Conservation (phyloP, 2,888 invertebrate genomes). For the Aphidius colemani region DNA sequence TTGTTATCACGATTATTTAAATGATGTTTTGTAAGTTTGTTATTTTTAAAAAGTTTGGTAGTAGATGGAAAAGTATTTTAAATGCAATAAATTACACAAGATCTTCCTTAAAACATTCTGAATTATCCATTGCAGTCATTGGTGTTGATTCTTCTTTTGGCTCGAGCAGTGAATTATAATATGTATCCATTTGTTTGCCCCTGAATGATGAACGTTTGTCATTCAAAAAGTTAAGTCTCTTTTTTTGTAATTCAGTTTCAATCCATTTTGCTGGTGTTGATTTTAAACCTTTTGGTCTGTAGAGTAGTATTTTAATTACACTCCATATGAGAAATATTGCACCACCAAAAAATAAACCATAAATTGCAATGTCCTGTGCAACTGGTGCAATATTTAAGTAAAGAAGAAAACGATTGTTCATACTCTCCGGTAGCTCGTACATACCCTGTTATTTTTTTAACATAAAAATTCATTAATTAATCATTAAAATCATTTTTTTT, state of each 20-base stretch:
- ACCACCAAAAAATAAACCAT: conserved; percentile 63
- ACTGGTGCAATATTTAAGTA: conserved; percentile 76
- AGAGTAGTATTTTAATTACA: conserved; percentile 54
- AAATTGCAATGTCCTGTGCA: conserved; percentile 65
- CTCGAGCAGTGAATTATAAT: conserved; percentile 56
- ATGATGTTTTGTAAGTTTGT: no score
- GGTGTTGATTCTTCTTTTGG: conserved; percentile 42
- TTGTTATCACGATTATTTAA: neutral
- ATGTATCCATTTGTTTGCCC: conserved; percentile 58
- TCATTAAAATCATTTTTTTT: neutral
- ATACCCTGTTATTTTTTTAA: conserved; percentile 66
- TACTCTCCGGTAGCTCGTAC: conserved; percentile 67
- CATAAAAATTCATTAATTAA: conserved; percentile 2
- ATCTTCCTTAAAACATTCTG: conserved; percentile 35
- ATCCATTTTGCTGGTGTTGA: conserved; percentile 42
- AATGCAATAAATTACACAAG: conserved; percentile 27
- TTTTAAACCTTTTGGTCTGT: conserved; percentile 38
- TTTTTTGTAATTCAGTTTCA: conserved; percentile 47
- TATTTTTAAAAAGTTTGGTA: neutral
- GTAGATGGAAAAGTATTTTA: neutral
- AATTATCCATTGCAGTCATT: conserved; percentile 35
- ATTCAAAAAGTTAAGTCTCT: conserved; percentile 45
- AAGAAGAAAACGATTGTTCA: conserved; percentile 71
- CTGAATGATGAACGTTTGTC: conserved; percentile 44
- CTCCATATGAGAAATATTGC: conserved; percentile 63